Percentiles rank a stretch among this genome's conserved stretches.
Evolutionary conservation across 2,888 invertebrate species (phyloP).

Genomic region (Drosophila conformis): DNA sequence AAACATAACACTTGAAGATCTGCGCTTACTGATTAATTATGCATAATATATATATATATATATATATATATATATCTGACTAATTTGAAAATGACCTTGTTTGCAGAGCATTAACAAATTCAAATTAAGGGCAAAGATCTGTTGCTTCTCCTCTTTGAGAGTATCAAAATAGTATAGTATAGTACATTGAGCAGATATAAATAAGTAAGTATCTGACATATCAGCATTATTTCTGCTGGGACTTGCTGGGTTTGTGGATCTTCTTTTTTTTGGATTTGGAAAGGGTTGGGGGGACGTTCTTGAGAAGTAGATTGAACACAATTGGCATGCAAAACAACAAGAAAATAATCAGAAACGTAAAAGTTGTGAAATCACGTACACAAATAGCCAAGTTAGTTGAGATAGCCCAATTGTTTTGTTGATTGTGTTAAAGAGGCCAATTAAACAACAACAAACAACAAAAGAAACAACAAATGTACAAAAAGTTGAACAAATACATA

Average conservation of each 20-base stretch:
- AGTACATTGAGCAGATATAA: neutral
- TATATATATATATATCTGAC: neutral
- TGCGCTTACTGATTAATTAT: neutral
- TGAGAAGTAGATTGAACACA: neutral
- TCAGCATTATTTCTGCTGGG: neutral
- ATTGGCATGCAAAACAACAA: slow-evolving; percentile 30
- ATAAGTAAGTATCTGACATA: neutral
- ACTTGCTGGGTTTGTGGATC: neutral
- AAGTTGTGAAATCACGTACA: slow-evolving; percentile 1
- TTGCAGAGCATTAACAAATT: neutral
- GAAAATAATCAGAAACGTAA: neutral
- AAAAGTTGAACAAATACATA: neutral
- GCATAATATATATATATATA: neutral
- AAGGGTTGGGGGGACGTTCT: neutral
- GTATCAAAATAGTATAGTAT: neutral
- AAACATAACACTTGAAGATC: neutral
- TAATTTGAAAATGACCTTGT: neutral
- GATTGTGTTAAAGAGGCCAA: slow-evolving; percentile 6
- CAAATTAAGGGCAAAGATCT: neutral
- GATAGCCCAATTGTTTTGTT: slow-evolving; percentile 22
- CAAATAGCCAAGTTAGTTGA: slow-evolving; percentile 33
- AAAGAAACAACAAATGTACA: slow-evolving; percentile 3
- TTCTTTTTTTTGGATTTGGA: neutral
- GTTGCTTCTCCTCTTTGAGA: neutral
- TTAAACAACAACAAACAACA: neutral